Percentiles rank a stretch among this genome's conserved stretches.
Evolutionary conservation across 1,140 invertebrate genomes (phyloP).

Genomic region (Onthophagus taurus): DNA sequence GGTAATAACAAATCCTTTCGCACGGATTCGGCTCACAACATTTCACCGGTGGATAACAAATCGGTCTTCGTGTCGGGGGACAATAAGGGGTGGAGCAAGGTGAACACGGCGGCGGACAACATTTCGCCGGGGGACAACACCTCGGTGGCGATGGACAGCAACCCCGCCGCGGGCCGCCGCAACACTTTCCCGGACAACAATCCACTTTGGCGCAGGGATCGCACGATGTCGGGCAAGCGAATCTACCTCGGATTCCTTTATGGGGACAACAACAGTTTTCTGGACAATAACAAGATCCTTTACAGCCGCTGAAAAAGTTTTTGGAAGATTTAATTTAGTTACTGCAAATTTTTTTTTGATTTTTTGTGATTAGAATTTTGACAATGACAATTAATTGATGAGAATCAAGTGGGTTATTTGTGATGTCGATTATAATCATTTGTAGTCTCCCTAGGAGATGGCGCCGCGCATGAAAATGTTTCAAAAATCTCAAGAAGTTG

Average conservation of each 20-base stretch:
- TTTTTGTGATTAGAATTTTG: no score
- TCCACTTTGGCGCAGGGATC: conserved; percentile 9
- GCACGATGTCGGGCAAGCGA: conserved; percentile 3
- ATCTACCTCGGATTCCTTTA: conserved; percentile 11
- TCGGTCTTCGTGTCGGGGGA: background rate
- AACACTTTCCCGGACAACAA: conserved; percentile 11
- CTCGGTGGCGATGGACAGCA: conserved; percentile 5
- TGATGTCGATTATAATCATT: conserved; percentile 30
- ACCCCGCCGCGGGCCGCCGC: conserved; percentile 1
- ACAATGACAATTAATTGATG: no score
- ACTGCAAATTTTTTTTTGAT: no score
- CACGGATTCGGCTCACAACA: conserved; percentile 13
- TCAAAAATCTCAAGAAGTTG: no score
- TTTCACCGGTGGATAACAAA: conserved; percentile 10
- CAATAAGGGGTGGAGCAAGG: background rate
- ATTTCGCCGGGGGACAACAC: conserved; percentile 1
- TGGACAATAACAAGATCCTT: conserved; percentile 15
- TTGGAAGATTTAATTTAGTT: no score
- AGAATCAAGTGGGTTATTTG: no score
- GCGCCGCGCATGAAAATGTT: conserved; percentile 14
- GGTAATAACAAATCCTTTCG: conserved; percentile 16
- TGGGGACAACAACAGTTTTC: conserved; percentile 17
- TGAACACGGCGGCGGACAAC: conserved; percentile 8
- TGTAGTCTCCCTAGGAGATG: conserved; percentile 26
- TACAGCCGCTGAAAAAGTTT: conserved; percentile 8